Base-by-base conservation (phyloP, 2,888 invertebrate genomes). In the Limenitis camilla region DNA sequence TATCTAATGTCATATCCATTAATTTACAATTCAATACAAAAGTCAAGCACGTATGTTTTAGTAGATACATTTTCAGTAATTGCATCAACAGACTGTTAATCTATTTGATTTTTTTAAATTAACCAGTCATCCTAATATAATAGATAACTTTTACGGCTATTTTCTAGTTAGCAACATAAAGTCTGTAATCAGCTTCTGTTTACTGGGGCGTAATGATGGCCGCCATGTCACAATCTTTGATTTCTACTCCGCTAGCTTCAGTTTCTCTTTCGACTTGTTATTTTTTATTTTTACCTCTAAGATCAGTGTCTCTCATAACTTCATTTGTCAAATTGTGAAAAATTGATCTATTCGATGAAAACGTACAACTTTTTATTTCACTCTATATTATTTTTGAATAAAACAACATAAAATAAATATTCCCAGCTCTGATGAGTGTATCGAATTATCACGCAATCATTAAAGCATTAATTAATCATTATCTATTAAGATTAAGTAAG, bases 401-500 rank as follows among this genome's bases (percentile, higher is more conserved):
- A 38, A 41, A 45, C 27, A 27, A 40, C 10, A 29, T 30, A 27
- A 38, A 30, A 36, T 19, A 27, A 31, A 27, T 49, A 11, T 49
- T 46, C 46, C 30, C 47, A 54, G 28, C 39, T 7, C 30, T 31
- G 28, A 32, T 50, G 35, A 36, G 33, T 36, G 28, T 30, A 43
- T 36, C 36, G 47, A 31, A 29, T 40, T 43, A 47, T 27, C 49
- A 49, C 54, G 56, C 51, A 38, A 50, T 55, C 44, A 52, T 56
- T 51, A 48, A 49, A 30, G 50, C 57, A 53, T 55, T 61, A 54
- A 56, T 58, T 56, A 19, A 19, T 19, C 19, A 55, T 53, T 56
- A 58, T 49, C 49, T 56, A 54, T 57, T 56, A 55, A 42, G 56
- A 54, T 61, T 60, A 53, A 60, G 54, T 60, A 63, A 54, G 52